Evolutionary conservation across 1,140 invertebrate species (phyloP).

Genomic region (Drosophila aff.): DNA sequence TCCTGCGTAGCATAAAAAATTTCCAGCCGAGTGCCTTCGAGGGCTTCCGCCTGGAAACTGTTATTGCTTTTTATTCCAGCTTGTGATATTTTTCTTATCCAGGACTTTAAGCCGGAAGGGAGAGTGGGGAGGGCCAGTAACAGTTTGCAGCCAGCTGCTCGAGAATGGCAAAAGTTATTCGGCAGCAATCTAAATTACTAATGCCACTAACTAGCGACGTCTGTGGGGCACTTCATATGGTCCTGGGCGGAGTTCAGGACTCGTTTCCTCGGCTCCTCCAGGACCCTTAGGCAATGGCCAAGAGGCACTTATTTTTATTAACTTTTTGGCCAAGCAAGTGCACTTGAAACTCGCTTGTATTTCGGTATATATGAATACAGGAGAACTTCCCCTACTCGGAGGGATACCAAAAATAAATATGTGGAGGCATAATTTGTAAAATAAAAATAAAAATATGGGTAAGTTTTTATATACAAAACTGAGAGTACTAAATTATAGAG

Average conservation of each 20-base stretch:
- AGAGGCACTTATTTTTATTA: constrained; percentile 82
- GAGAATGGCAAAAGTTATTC: constrained; percentile 54
- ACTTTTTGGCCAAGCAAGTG: constrained; percentile 76
- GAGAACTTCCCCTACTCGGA: background rate
- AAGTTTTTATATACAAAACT: background rate
- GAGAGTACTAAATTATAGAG: background rate
- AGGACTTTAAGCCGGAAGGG: constrained; percentile 28
- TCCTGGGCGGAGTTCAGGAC: constrained; percentile 14
- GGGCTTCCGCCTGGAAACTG: constrained; percentile 38
- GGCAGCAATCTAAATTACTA: constrained; percentile 70
- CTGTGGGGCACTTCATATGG: constrained; percentile 43
- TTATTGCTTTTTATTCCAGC: constrained; percentile 49
- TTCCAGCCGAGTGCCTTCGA: constrained; percentile 57
- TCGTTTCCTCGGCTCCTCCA: constrained; percentile 48
- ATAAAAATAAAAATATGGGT: background rate
- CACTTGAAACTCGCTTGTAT: constrained; percentile 66
- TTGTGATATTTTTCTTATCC: constrained; percentile 43
- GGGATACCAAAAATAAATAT: background rate
- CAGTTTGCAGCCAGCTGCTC: constrained; percentile 48
- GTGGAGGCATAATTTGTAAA: background rate
- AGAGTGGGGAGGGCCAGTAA: constrained; percentile 3
- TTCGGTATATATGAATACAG: constrained; percentile 35
- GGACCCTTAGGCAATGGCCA: constrained; percentile 55
- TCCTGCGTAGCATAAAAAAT: constrained; percentile 49
- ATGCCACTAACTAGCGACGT: constrained; percentile 57